Conservation (phyloP, 2,888 invertebrate genomes). For the Poecilus cupreus region DNA sequence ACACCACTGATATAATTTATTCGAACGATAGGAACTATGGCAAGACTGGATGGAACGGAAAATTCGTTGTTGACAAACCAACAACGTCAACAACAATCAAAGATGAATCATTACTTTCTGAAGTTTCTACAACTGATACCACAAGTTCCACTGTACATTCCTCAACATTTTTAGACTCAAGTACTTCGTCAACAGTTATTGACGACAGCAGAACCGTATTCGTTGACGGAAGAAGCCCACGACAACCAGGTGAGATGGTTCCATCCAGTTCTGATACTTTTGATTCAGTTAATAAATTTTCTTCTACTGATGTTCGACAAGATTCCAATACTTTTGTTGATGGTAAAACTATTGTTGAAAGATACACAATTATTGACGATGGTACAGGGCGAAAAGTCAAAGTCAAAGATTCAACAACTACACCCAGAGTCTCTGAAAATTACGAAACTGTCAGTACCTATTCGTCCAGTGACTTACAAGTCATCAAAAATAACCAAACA, state of each 20-base stretch:
- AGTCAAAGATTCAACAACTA: neutral
- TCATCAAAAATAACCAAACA: slow-evolving; percentile 16
- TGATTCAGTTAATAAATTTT: slow-evolving; percentile 51
- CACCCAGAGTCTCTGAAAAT: neutral
- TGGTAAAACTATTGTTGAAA: slow-evolving; percentile 58
- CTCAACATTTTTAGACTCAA: slow-evolving; percentile 43
- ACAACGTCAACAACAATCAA: neutral
- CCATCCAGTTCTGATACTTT: neutral
- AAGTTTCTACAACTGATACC: slow-evolving; percentile 51
- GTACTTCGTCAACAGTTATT: neutral
- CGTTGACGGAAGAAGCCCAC: slow-evolving; percentile 26
- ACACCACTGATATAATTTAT: slow-evolving; percentile 70
- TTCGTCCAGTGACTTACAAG: slow-evolving; percentile 24
- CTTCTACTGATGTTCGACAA: slow-evolving; percentile 61
- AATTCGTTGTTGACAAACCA: slow-evolving; percentile 68
- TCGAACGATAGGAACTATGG: slow-evolving; percentile 71
- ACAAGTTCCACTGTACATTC: slow-evolving; percentile 38
- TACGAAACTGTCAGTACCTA: neutral
- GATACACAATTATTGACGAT: slow-evolving; percentile 53
- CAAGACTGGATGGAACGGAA: slow-evolving; percentile 72
- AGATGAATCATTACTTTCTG: neutral
- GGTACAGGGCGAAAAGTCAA: slow-evolving; percentile 36
- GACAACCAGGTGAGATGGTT: neutral
- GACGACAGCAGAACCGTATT: neutral
- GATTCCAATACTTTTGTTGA: slow-evolving; percentile 63